Conservation (phyloP, 2,797 vertebrate genomes). For the Apogon talboti region DNA sequence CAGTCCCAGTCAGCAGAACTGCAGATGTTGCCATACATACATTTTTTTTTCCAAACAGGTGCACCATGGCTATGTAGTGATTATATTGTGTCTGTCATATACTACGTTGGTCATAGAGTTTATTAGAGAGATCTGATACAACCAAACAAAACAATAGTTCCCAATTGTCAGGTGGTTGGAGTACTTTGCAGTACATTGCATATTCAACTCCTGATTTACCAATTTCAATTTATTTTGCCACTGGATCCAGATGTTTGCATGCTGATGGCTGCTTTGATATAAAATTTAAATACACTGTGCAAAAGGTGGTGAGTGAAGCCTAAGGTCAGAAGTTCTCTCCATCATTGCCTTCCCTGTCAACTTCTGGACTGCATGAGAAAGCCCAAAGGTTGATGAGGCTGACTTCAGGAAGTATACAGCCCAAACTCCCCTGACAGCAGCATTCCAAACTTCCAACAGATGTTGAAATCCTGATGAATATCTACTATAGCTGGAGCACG, state of each 20-base stretch:
- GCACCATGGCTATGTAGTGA: conserved; percentile 40
- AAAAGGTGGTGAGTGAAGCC: neutral
- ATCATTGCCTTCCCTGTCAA: neutral
- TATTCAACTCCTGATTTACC: conserved; percentile 1
- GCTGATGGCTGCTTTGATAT: too few relatives aligned
- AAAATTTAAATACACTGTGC: too few relatives aligned
- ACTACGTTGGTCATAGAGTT: conserved; percentile 23
- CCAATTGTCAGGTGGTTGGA: conserved; percentile 11
- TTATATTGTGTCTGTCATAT: conserved; percentile 20
- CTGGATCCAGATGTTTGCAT: too few relatives aligned
- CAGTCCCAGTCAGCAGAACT: conserved; percentile 8
- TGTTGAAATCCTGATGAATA: conserved; percentile 1
- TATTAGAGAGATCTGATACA: conserved; percentile 31
- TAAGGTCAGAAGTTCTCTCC: neutral
- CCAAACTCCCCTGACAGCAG: conserved; percentile 1
- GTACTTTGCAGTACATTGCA: too few relatives aligned
- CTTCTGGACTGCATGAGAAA: neutral
- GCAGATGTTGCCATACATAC: conserved; percentile 27
- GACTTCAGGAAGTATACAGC: neutral
- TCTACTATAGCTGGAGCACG: conserved; percentile 2
- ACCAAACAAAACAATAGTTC: conserved; percentile 33
- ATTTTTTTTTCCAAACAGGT: conserved; percentile 59
- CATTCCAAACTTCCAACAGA: conserved; percentile 12
- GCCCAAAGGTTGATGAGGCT: neutral
- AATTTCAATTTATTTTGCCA: too few relatives aligned